Conservation (phyloP, 2,797 vertebrate species). For the Oreortyx pictus region DNA sequence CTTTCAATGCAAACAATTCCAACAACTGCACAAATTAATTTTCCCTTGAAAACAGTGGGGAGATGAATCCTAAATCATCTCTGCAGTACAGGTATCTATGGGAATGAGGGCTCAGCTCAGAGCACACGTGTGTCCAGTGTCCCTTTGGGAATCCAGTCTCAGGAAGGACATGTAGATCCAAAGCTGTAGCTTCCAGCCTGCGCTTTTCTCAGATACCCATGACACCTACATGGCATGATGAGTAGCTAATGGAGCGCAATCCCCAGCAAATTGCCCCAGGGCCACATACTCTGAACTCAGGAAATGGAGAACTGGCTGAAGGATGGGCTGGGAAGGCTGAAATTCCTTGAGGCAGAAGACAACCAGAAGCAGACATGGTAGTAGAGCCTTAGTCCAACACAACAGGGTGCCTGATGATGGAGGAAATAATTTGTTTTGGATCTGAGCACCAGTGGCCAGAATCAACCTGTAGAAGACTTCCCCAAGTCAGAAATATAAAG, state of each 20-base stretch:
- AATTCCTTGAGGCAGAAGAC: background rate
- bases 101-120: background rate
- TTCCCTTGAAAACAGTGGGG: background rate
- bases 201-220: background rate
- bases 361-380: background rate
- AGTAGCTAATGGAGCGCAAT: background rate
- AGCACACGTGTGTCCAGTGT: background rate
- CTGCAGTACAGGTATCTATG: no score
- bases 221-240: fast-evolving
- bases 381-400: background rate
- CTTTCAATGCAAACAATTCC: no score
- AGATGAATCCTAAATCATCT: background rate
- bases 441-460: background rate
- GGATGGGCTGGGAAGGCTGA: background rate
- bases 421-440: background rate
- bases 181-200: background rate
- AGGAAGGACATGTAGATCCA: background rate
- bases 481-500: background rate
- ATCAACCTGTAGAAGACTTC: background rate
- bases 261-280: no score
- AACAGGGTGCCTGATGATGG: background rate
- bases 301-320: background rate
- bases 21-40: background rate
- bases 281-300: fast-evolving
- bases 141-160: background rate